Percentiles rank a stretch among this genome's conserved stretches.
Evolutionary conservation across 2,797 vertebrate genomes (phyloP).

Genomic region (Oreortyx pictus): DNA sequence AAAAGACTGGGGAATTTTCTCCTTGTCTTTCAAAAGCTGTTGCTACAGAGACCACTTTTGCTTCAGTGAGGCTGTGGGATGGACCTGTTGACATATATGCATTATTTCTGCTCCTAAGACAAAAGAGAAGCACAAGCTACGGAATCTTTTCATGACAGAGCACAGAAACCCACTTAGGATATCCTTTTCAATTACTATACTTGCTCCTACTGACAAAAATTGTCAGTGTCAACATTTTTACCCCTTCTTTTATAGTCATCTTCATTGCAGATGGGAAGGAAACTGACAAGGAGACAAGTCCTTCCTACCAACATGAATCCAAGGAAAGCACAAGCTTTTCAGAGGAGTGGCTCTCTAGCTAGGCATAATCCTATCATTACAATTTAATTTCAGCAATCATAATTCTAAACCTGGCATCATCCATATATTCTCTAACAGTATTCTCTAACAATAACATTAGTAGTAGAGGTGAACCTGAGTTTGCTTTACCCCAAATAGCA

Average conservation of each 20-base stretch:
- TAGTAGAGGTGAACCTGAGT: not conserved
- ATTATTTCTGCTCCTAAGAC: not conserved
- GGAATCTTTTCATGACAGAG: not conserved
- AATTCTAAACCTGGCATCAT: not conserved
- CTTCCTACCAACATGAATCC: not conserved
- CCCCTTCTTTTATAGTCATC: not conserved
- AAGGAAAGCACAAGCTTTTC: not conserved
- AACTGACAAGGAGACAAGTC: not conserved
- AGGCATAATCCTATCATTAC: not conserved
- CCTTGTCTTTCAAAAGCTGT: not conserved
- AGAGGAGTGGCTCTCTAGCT: not conserved
- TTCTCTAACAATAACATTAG: not conserved
- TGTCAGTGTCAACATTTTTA: not conserved
- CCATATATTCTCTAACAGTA: not conserved
- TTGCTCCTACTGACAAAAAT: not conserved
- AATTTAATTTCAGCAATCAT: not conserved
- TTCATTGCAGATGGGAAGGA: not conserved
- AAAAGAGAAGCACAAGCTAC: not conserved
- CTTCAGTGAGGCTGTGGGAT: not conserved
- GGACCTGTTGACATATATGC: not conserved
- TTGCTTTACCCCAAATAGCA: not conserved
- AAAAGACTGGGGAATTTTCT: not conserved
- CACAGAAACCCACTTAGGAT: not conserved
- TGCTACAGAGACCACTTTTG: constrained; percentile 3
- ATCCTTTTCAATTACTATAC: not conserved